Base-by-base conservation (phyloP, 2,888 invertebrate genomes). In the Heliconius sara region DNA sequence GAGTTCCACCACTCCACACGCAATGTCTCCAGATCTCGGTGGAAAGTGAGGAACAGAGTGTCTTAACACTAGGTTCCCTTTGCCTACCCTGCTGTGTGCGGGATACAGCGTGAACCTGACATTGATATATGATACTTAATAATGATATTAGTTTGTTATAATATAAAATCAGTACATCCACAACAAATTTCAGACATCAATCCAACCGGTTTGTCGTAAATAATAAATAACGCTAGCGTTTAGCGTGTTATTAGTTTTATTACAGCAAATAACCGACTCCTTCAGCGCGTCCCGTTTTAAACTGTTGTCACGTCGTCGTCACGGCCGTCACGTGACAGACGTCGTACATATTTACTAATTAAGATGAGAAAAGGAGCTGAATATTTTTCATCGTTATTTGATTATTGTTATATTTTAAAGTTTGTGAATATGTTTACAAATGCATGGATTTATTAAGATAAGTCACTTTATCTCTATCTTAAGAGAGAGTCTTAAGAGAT, bases 161-260 rank as follows among this genome's bases (percentile, higher is more conserved):
- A 13, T 25, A 25, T 66, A 2, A 66, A 66, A 7, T 3, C 10
- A 27, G 25, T 60, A n/a, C 13, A 16, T 34, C 3, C 10, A 30
- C 22, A 30, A 30, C 27, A 25, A 66, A 1, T 27, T 67, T 22
- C 22, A 67, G 22, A 22, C 67, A 34, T 67, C 30, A 66, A 30
- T 27, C 19, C 30, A 7, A 66, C 47, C 7, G 16, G 19, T 78
- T 27, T 71, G 66, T 76, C 67, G n/a, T 76, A 22, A 72, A 34
- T 22, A 72, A 72, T 60, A 39, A 73, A 73, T 60, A 25, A 60
- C 60, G 25, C 34, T 39, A 77, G 78, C 79, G 60, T 81, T 82
- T 82, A 82, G 79, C 80, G 79, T 81, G 79, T 79, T 80, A 83
- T 83, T 80, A 79, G 79, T 83, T 79, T 79, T 80, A 81, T 81